Evolutionary conservation across 2,797 vertebrate genomes (phyloP), one percentile per base, ranked within the genome.

Genomic region (Monodelphis domestica): DNA sequence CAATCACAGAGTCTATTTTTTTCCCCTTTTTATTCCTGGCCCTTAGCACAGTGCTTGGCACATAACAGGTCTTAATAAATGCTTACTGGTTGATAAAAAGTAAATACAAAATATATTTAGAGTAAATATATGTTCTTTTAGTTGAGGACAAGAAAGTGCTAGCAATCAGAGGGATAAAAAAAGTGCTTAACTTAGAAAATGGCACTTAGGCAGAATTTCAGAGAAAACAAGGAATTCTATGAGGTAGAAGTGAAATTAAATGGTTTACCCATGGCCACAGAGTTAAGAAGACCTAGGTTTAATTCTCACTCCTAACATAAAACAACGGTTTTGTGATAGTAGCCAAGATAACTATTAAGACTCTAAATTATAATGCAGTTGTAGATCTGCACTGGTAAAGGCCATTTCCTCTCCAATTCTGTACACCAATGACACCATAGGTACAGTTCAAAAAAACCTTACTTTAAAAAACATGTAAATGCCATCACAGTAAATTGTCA

Each of bases 391-490:
- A 45, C 17, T 24, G 63, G 38, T 24, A 45, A 9, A 45, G 2
- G 17, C 7, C 38, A 7, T 45, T 45, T 78, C 70, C 38, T 78
- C 7, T 45, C 9, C 33, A 70, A 2, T 10, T 45, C 29, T 24
- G 15, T 78, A 78, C 45, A 24, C 70, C 38, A 78, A 78, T 26
- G 70, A 78, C 94, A 91, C 63, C 30, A 96, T 6, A 94, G 45
- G 28, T 88, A 94, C 30, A 38, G 92, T 33, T 28, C n/a, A 95
- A 93, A 92, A 93, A 53, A 38, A 95, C 94, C 87, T 52, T 9
- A 78, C 24, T 78, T 45, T 33, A 90, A 57, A 89, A 94, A 96
- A 96, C 0, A n/a, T 90, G 17, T 89, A 95, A 96, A 84, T 26
- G 89, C 10, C 26, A 94, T 54, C 53, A 92, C 26, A 78, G 21